A percentile compares a stretch with the other conserved stretches of the same genome.
Conservation (phyloP, 1,140 invertebrate species). For the Neodiprion fabricii region DNA sequence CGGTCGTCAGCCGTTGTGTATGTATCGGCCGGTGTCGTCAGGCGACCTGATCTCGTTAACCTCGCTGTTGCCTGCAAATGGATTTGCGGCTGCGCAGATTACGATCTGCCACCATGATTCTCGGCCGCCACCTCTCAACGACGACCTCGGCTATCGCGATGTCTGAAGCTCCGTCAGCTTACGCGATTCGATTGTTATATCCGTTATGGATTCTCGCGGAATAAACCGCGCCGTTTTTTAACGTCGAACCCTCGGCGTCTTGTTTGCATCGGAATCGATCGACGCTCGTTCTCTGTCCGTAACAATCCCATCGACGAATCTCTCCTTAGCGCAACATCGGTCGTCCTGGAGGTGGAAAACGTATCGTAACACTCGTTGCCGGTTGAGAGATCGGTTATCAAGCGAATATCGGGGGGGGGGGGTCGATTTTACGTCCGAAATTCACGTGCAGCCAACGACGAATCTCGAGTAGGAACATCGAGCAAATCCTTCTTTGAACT, state of each 20-base stretch:
- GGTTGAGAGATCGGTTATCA: background rate
- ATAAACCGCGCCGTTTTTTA: background rate
- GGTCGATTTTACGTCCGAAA: too few relatives aligned
- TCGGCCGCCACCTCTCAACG: background rate
- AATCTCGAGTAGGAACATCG: too few relatives aligned
- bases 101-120: conserved; percentile 28
- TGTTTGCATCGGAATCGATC: too few relatives aligned
- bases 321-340: too few relatives aligned
- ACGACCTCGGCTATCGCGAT: background rate
- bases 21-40: conserved; percentile 35
- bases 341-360: too few relatives aligned
- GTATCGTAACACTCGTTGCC: background rate
- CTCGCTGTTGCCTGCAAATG: conserved; percentile 48
- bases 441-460: too few relatives aligned
- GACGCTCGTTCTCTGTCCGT: too few relatives aligned
- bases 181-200: background rate
- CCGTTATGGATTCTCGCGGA: background rate
- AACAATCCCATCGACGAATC: too few relatives aligned
- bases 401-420: background rate
- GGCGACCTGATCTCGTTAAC: conserved; percentile 48
- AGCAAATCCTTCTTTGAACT: too few relatives aligned
- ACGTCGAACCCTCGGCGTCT: too few relatives aligned
- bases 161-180: background rate
- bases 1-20: conserved; percentile 27
- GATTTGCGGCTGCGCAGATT: conserved; percentile 50